Evolutionary conservation across 2,113 vertebrate genomes (phyloP).

Genomic region (Phaethon lepturus): DNA sequence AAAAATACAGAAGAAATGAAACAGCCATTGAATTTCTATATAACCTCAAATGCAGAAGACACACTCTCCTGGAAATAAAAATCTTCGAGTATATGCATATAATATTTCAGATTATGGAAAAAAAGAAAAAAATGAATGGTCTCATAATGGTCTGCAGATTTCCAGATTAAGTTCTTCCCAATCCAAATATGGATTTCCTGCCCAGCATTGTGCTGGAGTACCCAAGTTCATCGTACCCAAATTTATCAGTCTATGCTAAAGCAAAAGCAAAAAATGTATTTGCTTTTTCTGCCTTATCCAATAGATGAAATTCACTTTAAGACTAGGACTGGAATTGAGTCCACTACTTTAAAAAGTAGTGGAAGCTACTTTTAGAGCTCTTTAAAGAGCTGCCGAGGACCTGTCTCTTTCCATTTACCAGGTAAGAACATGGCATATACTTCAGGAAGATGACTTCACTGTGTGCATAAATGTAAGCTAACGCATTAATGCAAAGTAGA

Average conservation of each 20-base stretch:
- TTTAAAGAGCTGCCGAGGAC: neutral
- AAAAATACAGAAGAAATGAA: conserved; percentile 16
- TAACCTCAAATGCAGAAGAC: neutral
- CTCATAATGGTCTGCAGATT: neutral
- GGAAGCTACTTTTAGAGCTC: too few species aligned
- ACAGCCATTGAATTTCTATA: neutral
- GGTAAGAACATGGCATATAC: neutral
- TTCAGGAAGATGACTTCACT: neutral
- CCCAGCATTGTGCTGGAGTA: neutral
- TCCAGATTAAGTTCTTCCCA: neutral
- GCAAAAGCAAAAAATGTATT: neutral
- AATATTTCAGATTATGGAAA: neutral
- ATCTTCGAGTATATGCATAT: neutral
- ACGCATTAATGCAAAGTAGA: neutral
- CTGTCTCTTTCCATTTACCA: neutral
- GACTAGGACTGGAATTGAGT: neutral
- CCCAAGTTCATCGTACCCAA: neutral
- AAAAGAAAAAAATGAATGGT: neutral
- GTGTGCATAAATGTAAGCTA: neutral
- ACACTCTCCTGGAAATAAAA: conserved; percentile 7
- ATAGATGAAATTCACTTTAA: neutral
- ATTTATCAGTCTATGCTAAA: neutral
- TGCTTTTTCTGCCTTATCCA: neutral
- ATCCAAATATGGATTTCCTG: neutral
- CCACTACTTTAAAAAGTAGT: neutral